A percentile compares a stretch with the other conserved stretches of the same genome.
Evolutionary conservation across 2,113 vertebrate species (phyloP).

Genomic region (Morone saxatilis): DNA sequence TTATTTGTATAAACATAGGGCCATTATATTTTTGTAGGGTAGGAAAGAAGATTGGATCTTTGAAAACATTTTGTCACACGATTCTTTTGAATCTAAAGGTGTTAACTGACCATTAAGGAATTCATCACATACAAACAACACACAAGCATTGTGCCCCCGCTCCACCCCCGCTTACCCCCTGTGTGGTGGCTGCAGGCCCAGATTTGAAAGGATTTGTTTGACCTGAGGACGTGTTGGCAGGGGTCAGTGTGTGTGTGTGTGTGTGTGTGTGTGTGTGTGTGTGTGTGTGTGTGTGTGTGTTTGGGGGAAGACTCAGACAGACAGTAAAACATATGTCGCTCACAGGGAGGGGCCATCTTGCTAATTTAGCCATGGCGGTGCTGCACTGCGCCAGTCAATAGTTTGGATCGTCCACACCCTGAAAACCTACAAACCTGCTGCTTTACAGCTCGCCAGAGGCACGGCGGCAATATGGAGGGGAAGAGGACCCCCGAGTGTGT

Average conservation of each 20-base stretch:
- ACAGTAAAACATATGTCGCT: conserved; percentile 88
- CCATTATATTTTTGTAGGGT: neutral
- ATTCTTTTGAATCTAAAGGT: conserved; percentile 2
- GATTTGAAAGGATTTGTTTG: conserved; percentile 84
- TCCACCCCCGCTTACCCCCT: conserved; percentile 66
- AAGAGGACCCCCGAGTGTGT: conserved; percentile 61
- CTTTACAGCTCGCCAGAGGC: conserved; percentile 83
- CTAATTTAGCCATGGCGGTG: conserved; percentile 73
- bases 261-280: conserved; percentile 45
- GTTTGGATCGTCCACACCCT: conserved; percentile 51
- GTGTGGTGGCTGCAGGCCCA: conserved; percentile 77
- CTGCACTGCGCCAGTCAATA: conserved; percentile 46
- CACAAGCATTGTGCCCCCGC: neutral
- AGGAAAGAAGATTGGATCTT: neutral
- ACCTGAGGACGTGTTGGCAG: conserved; percentile 67
- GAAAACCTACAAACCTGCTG: conserved; percentile 71
- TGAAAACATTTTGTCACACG: neutral
- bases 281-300: conserved; percentile 37
- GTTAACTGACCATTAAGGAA: conserved; percentile 37
- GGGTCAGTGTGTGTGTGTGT: conserved; percentile 22
- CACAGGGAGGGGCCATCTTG: conserved; percentile 73
- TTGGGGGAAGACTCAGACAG: conserved; percentile 67
- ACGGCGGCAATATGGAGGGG: conserved; percentile 68
- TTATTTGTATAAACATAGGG: neutral
- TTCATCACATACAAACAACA: conserved; percentile 29